Base-by-base conservation (phyloP, 2,888 invertebrate genomes). In the Lepas anatifera region DNA sequence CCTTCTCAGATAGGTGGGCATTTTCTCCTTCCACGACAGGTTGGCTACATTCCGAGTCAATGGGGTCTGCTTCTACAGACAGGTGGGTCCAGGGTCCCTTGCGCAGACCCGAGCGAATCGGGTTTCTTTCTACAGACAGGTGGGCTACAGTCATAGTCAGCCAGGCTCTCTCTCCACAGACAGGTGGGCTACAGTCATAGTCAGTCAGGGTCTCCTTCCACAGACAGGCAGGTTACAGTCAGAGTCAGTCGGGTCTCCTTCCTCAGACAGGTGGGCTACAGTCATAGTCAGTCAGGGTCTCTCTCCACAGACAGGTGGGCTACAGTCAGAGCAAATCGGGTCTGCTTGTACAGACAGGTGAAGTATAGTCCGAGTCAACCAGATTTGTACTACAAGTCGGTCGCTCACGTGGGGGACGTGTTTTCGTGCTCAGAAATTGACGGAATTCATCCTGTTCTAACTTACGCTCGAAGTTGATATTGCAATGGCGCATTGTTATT, bases 191-290 rank as follows among this genome's bases (percentile, higher is more conserved):
- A n/a, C 1, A 2, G 35, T 32, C 25, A 8, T n/a, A 25, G 8
- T 6, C 16, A 8, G 27, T 29, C 13, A 25, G 35, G 13, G 25
- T 63, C 35, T 18, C n/a, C n/a, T n/a, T n/a, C n/a, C n/a, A n/a
- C n/a, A n/a, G n/a, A n/a, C n/a, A 52, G 25, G 29, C 27, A 16
- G 52, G 8, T 25, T n/a, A n/a, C n/a, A n/a, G n/a, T n/a, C n/a
- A n/a, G n/a, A n/a, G n/a, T n/a, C 74, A 91, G 92, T 77, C 97
- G 98, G 82, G 92, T 97, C 46, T 84, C 85, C 69, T 98, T 97
- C 82, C 96, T 97, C 82, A 89, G 90, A 80, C 89, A 89, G 77
- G 83, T 83, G n/a, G 68, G 46, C 25, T 67, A 1, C 7, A 10
- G 27, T 6, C 37, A 67, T 67, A 39, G 37, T 22, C 37, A 27